A percentile compares a stretch with the other conserved stretches of the same genome.
phyloP scores from a whole-genome alignment of 2,113 vertebrate genomes.

The Rattus rattus region DNA sequence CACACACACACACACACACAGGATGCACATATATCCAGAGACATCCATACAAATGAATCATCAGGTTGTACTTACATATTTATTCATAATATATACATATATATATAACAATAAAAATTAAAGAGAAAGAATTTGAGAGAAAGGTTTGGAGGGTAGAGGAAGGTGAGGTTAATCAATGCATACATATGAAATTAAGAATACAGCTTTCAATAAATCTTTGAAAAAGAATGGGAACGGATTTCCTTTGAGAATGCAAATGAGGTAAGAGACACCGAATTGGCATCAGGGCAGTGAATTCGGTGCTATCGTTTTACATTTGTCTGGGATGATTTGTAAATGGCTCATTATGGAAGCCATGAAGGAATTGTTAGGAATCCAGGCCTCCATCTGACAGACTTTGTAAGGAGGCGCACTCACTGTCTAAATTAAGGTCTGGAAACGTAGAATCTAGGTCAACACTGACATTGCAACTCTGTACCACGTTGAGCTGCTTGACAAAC shows the following conservation, averaged over 20 bases:
- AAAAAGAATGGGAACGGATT: conserved; percentile 26
- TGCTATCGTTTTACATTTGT: conserved; percentile 39
- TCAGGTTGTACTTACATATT: not conserved
- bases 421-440: conserved; percentile 43
- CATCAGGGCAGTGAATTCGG: not conserved
- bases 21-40: not conserved
- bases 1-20: not conserved
- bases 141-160: not conserved
- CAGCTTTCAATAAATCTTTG: not conserved
- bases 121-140: not conserved
- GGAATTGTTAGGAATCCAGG: conserved; percentile 20
- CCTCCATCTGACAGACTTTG: conserved; percentile 42
- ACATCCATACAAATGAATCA: not conserved
- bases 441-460: conserved; percentile 54
- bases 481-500: not conserved
- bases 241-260: conserved; percentile 38
- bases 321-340: conserved; percentile 33
- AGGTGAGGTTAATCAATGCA: not conserved
- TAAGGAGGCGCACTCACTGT: conserved; percentile 36
- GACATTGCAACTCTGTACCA: not conserved
- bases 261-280: not conserved
- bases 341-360: conserved; percentile 47
- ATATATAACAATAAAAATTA: not conserved
- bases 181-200: not conserved
- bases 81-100: not conserved